These are phyloP conservation scores for Zootermopsis nevadensis DNA, from an alignment of 2,888 invertebrate genomes.

Conservation along the genomic window DNA sequence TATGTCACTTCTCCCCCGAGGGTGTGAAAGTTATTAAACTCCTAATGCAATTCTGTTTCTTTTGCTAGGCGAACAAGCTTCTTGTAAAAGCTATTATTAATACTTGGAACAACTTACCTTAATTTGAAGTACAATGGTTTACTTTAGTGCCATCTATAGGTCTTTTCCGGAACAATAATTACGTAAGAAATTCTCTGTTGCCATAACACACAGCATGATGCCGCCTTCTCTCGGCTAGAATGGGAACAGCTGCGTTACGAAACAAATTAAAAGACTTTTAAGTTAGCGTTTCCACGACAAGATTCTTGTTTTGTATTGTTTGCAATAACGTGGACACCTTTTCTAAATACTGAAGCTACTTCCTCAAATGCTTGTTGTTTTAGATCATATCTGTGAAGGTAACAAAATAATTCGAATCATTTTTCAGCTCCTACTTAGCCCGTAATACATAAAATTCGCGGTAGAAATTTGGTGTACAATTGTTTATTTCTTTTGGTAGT, in stretches of 20 bases:
- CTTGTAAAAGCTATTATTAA: background rate
- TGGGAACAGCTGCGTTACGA: conserved; percentile 16
- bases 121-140: background rate
- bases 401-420: too few relatives aligned
- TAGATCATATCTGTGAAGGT: too few relatives aligned
- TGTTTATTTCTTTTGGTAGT: too few relatives aligned
- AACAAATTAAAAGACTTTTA: background rate
- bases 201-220: background rate
- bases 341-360: too few relatives aligned
- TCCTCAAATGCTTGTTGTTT: too few relatives aligned
- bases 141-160: background rate
- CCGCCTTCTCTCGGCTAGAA: conserved; percentile 22
- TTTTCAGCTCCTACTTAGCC: too few relatives aligned
- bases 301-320: background rate
- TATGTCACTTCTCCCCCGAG: conserved; percentile 23
- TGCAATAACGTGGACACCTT: too few relatives aligned
- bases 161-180: conserved; percentile 1
- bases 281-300: background rate
- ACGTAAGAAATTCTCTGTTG: background rate
- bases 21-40: conserved; percentile 28
- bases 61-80: background rate
- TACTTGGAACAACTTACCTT: background rate
- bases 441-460: too few relatives aligned
- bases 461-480: too few relatives aligned
- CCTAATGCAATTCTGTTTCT: background rate